Evolutionary conservation across 2,113 vertebrate species (phyloP), one percentile per base, ranked within the genome.

Genomic region (Cottus gobio): DNA sequence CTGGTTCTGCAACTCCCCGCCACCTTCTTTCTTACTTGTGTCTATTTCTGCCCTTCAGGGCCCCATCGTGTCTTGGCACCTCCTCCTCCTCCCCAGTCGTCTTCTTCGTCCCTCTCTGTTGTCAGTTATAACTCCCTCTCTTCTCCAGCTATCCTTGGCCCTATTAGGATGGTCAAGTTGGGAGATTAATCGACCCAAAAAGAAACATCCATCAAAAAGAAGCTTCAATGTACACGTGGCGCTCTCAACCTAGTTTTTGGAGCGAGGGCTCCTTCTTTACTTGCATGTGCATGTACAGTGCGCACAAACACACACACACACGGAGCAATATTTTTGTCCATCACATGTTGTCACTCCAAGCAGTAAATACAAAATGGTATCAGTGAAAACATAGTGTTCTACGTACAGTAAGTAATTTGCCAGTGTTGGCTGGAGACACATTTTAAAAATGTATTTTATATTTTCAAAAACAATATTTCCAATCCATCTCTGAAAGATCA

Each of bases 101-200:
- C 30, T 31, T 31, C 30, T 4, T 31, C 30, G 2, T 57, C 58
- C 70, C 66, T 66, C 71, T 63, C 70, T 67, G 39, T 39, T 84
- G 68, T 86, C 57, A 77, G n/a, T 78, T 79, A 44, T 56, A 62
- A 42, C 48, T 67, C 66, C 61, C 64, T 68, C 72, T 68, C 67
- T 57, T 82, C 65, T 71, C 65, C 6, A 22, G 44, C 71, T 86
- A 77, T 86, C 86, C 85, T 90, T 91, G 87, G 85, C 84, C 83
- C 78, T 85, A 82, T 87, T 88, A 88, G 52, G 44, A 28, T 81
- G 87, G 82, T 64, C 77, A 86, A 82, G 60, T 57, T 62, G 48
- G 72, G 52, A 89, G 84, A 90, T 80, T 87, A 86, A 89, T 89
- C 37, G 61, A 63, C 79, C 68, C 74, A 73, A 82, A 71, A 84